These are phyloP conservation scores for Agrotis clavis DNA, from an alignment of 2,888 invertebrate genomes.

Conservation along the genomic window DNA sequence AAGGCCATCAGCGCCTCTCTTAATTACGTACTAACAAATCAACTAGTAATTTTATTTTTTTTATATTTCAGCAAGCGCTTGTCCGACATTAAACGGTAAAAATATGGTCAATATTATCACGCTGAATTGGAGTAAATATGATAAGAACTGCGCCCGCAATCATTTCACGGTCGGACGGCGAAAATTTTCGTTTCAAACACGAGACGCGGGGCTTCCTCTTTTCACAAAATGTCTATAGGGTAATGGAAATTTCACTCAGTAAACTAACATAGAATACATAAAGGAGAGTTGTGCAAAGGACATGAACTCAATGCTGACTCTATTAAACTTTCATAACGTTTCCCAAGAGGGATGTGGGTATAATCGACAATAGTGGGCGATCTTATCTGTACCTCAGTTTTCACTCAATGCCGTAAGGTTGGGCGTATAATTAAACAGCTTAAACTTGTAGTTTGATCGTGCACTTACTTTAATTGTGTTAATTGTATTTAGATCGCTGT, in stretches of 20 bases:
- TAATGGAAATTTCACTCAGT: slow-evolving; percentile 46
- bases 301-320: slow-evolving; percentile 56
- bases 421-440: slow-evolving; percentile 28
- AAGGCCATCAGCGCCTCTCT: slow-evolving; percentile 31
- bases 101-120: slow-evolving; percentile 39
- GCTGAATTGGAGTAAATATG: slow-evolving; percentile 50
- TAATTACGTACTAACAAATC: slow-evolving; percentile 51
- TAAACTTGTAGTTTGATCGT: slow-evolving; percentile 8
- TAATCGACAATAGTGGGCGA: slow-evolving; percentile 53
- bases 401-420: slow-evolving; percentile 31
- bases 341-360: slow-evolving; percentile 59
- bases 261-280: slow-evolving; percentile 45
- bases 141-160: slow-evolving; percentile 40
- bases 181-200: slow-evolving; percentile 42
- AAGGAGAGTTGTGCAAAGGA: slow-evolving; percentile 56
- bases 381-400: slow-evolving; percentile 47
- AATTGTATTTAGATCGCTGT: slow-evolving; percentile 43
- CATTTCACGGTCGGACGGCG: slow-evolving; percentile 46
- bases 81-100: slow-evolving; percentile 32
- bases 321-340: slow-evolving; percentile 64
- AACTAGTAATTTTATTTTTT: slow-evolving; percentile 44
- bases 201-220: slow-evolving; percentile 38
- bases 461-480: slow-evolving; percentile 43
- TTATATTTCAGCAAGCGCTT: slow-evolving; percentile 15
- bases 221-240: slow-evolving; percentile 49